Evolutionary conservation across 1,140 invertebrate species (phyloP).

Genomic region (Aphidius gifuensis): DNA sequence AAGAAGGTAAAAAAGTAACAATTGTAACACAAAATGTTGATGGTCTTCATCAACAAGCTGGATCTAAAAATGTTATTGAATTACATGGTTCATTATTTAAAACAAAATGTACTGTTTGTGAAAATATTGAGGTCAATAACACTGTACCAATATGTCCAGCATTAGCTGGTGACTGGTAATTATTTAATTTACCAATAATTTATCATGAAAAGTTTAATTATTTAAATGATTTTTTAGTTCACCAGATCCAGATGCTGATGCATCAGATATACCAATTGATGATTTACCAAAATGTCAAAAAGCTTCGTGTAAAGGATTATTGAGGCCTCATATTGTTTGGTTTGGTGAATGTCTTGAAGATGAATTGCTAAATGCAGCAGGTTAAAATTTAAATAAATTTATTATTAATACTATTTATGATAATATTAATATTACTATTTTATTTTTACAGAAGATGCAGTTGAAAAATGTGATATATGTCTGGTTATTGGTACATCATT

Average conservation of each 20-base stretch:
- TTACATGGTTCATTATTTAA: constrained; percentile 86
- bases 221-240: constrained; percentile 34
- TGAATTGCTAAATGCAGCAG: constrained; percentile 62
- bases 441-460: constrained; percentile 55
- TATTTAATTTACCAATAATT: constrained; percentile 9
- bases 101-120: constrained; percentile 79
- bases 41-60: constrained; percentile 79
- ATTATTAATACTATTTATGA: constrained; percentile 5
- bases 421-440: constrained; percentile 12
- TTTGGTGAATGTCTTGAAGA: constrained; percentile 80
- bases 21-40: constrained; percentile 94
- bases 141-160: constrained; percentile 81
- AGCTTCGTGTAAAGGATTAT: constrained; percentile 64
- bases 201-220: neutral
- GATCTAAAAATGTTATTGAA: constrained; percentile 77
- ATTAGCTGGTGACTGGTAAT: constrained; percentile 51
- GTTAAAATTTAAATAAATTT: constrained; percentile 43
- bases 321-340: constrained; percentile 86
- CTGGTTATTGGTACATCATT: constrained; percentile 85
- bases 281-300: constrained; percentile 71
- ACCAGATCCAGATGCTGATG: constrained; percentile 41
- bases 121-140: constrained; percentile 65
- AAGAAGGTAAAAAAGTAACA: constrained; percentile 62
- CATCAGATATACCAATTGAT: constrained; percentile 61
- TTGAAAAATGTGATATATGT: constrained; percentile 77